phyloP scores from a whole-genome alignment of 2,113 vertebrate genomes.

The Scomber scombrus region DNA sequence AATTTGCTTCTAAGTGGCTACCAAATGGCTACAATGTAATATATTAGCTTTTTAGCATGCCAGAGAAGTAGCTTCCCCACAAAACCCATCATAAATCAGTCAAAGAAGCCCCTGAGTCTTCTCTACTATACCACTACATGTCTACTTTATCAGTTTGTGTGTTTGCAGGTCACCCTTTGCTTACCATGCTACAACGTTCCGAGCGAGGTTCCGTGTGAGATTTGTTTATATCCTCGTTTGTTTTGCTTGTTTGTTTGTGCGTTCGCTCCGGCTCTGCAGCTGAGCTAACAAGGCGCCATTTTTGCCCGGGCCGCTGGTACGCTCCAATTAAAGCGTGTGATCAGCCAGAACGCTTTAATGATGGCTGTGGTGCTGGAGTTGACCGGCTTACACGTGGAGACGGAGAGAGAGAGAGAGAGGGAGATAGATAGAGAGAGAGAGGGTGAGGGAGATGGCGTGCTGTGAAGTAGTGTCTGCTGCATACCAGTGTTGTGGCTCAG shows the following conservation, averaged over 20 bases:
- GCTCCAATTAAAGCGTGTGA: slow-evolving; percentile 87
- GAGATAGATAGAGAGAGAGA: neutral
- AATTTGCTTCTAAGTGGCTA: slow-evolving; percentile 25
- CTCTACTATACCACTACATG: slow-evolving; percentile 4
- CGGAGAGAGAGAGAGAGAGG: slow-evolving; percentile 33
- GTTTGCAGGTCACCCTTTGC: slow-evolving; percentile 58
- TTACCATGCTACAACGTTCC: slow-evolving; percentile 33
- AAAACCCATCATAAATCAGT: neutral
- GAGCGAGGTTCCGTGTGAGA: slow-evolving; percentile 49
- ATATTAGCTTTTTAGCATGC: neutral
- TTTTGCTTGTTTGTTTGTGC: slow-evolving; percentile 79
- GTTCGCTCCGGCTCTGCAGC: slow-evolving; percentile 76
- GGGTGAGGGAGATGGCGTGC: slow-evolving; percentile 57
- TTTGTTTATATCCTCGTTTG: slow-evolving; percentile 75
- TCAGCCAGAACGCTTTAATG: slow-evolving; percentile 88
- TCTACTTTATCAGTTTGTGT: slow-evolving; percentile 38
- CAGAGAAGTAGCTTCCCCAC: neutral
- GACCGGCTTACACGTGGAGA: slow-evolving; percentile 65
- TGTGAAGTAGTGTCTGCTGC: slow-evolving; percentile 78
- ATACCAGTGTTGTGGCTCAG: slow-evolving; percentile 75
- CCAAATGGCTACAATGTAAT: slow-evolving; percentile 2
- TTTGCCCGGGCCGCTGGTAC: slow-evolving; percentile 74
- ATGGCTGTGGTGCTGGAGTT: slow-evolving; percentile 79
- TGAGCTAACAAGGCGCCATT: slow-evolving; percentile 85
- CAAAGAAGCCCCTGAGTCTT: slow-evolving; percentile 15